A percentile compares a stretch with the other conserved stretches of the same genome.
phyloP scores from a whole-genome alignment of 2,797 vertebrate species.

The Sebastes cheni region DNA sequence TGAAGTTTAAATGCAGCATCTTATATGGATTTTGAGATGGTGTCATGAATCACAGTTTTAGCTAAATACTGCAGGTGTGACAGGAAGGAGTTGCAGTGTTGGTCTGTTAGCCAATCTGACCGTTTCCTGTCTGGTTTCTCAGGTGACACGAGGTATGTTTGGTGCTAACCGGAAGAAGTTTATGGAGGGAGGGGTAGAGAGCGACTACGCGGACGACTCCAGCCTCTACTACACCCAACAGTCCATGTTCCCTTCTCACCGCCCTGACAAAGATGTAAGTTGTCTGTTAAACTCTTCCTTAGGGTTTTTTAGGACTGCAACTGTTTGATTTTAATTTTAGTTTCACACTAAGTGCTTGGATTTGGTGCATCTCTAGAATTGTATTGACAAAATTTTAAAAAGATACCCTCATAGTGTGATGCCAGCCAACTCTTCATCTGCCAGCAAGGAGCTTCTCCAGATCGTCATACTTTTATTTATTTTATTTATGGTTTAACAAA shows the following conservation, averaged over 20 bases:
- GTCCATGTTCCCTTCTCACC: slow-evolving; percentile 94
- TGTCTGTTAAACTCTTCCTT: no score
- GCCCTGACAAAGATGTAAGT: slow-evolving; percentile 96
- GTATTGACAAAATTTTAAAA: no score
- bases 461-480: no score
- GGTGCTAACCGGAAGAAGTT: slow-evolving; percentile 99
- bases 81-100: background rate
- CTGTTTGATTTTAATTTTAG: background rate
- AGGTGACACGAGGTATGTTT: slow-evolving; percentile 99
- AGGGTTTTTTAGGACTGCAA: background rate
- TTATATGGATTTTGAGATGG: accelerated
- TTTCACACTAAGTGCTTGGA: no score
- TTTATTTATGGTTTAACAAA: background rate
- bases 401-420: no score
- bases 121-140: slow-evolving; percentile 13
- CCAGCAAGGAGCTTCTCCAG: no score
- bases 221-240: slow-evolving; percentile 97
- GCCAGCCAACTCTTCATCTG: no score
- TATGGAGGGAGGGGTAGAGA: slow-evolving; percentile 96
- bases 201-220: slow-evolving; percentile 93
- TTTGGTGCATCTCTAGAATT: no score
- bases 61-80: background rate
- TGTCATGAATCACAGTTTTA: background rate
- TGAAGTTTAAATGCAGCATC: no score
- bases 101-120: background rate